A percentile compares a stretch with the other conserved stretches of the same genome.
Evolutionary conservation across 2,888 invertebrate species (phyloP).

Genomic region (Cataglyphis livida): DNA sequence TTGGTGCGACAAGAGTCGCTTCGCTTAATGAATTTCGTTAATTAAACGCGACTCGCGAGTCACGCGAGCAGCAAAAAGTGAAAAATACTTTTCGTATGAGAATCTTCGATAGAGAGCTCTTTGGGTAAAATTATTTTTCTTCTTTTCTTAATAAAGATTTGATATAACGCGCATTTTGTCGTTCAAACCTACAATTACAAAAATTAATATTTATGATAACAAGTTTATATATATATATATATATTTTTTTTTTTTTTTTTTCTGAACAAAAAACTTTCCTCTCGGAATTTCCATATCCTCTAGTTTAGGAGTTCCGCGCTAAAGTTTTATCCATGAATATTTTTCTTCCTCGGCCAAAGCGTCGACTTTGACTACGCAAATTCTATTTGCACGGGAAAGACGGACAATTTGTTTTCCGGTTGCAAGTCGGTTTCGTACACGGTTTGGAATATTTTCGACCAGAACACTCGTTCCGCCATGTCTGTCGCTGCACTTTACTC

Average conservation of each 20-base stretch:
- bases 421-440: conserved; percentile 28
- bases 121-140: background rate
- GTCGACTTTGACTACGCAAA: conserved; percentile 14
- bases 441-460: conserved; percentile 52
- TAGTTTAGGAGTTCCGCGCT: background rate
- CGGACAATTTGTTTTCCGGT: conserved; percentile 38
- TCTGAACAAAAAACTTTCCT: background rate
- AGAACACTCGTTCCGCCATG: conserved; percentile 33
- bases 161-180: background rate
- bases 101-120: background rate
- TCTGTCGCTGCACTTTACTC: conserved; percentile 61
- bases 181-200: background rate
- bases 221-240: background rate
- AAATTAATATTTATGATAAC: background rate
- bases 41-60: conserved; percentile 19
- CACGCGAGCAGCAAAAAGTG: background rate
- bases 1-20: background rate
- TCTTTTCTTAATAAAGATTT: background rate
- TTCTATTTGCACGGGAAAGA: conserved; percentile 30
- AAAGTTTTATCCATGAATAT: conserved; percentile 16
- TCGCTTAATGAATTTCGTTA: conserved; percentile 40
- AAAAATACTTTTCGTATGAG: background rate
- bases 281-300: background rate
- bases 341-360: background rate
- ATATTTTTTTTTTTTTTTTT: background rate